phyloP scores from a whole-genome alignment of 1,140 invertebrate genomes.

The Drosophila obscura region DNA sequence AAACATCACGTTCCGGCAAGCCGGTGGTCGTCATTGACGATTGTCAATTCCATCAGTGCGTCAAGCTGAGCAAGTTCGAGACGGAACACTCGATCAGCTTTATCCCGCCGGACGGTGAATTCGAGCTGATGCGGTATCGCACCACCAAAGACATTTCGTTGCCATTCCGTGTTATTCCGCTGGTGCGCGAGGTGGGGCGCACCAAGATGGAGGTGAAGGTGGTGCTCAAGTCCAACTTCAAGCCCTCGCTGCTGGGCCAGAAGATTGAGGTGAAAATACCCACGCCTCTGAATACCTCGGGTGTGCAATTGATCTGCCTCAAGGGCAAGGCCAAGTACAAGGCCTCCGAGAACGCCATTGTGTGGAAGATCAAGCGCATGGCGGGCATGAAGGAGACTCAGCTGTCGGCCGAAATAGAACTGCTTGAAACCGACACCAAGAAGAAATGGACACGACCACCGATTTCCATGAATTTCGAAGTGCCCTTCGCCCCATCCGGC shows the following conservation, averaged over 20 bases:
- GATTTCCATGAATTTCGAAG: constrained; percentile 99
- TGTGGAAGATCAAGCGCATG: constrained; percentile 99
- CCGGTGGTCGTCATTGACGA: constrained; percentile 99
- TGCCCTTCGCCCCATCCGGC: constrained; percentile 98
- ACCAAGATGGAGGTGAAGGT: constrained; percentile 99
- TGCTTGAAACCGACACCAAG: constrained; percentile 99
- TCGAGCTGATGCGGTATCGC: constrained; percentile 99
- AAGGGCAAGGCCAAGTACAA: constrained; percentile 99
- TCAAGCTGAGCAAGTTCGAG: constrained; percentile 99
- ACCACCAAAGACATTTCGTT: constrained; percentile 99
- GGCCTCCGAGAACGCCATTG: constrained; percentile 99
- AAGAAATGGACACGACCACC: constrained; percentile 99
- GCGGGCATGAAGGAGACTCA: constrained; percentile 99
- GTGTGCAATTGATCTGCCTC: constrained; percentile 99
- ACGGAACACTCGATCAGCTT: constrained; percentile 99
- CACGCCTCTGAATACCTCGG: constrained; percentile 99
- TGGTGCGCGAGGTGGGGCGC: constrained; percentile 98
- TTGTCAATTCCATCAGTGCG: constrained; percentile 99
- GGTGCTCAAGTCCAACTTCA: constrained; percentile 99
- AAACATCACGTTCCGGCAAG: constrained; percentile 94
- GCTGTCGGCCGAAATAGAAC: constrained; percentile 99
- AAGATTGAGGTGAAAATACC: constrained; percentile 99
- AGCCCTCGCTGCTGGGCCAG: constrained; percentile 98
- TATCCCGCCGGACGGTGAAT: constrained; percentile 99
- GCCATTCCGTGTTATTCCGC: constrained; percentile 99